Evolutionary conservation across 2,113 vertebrate genomes (phyloP), one percentile per base, ranked within the genome.

Genomic region (Rynchops niger): DNA sequence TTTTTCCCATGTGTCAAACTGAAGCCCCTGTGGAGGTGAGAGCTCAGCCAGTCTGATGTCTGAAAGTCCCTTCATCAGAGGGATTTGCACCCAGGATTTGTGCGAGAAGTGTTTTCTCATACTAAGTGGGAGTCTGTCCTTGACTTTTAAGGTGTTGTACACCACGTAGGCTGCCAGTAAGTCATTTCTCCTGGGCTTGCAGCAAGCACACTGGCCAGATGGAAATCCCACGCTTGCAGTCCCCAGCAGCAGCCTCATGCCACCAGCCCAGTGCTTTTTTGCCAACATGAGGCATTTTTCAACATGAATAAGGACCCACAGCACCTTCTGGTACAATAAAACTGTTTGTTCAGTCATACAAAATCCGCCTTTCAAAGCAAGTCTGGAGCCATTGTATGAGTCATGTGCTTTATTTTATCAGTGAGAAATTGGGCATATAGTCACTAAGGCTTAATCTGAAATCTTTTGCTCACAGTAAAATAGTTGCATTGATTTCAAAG

Each of bases 301-400:
- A 74, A 16, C 36, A 27, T 82, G 56, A 78, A 30, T 87, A 89
- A 66, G 81, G 83, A 86, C 65, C 43, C 20, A 8, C 63, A 76
- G 83, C 43, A 42, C 77, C 91, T 93, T 95, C 94, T 93, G 72
- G 67, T 92, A 52, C 72, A 58, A 50, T 43, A 55, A 90, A 93
- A 88, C 65, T 72, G 11, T 67, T 90, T 92, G 50, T 89, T 95
- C 87, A 84, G 59, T 82, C 52, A 78, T n/a, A 73, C 4, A n/a
- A 23, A 43, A 34, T 93, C 42, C 78, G 67, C 72, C 43, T 63
- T 92, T 78, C 65, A 40, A 65, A 84, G 65, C 47, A 67, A 95
- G 56, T 29, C 80, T 92, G 55, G 40, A 76, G 72, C 69, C 40
- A 15, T 61, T 52, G 23, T 66, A 15, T 94, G 86, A 96, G 40